phyloP scores from a whole-genome alignment of 2,113 vertebrate species.

The Phocoena sinus region DNA sequence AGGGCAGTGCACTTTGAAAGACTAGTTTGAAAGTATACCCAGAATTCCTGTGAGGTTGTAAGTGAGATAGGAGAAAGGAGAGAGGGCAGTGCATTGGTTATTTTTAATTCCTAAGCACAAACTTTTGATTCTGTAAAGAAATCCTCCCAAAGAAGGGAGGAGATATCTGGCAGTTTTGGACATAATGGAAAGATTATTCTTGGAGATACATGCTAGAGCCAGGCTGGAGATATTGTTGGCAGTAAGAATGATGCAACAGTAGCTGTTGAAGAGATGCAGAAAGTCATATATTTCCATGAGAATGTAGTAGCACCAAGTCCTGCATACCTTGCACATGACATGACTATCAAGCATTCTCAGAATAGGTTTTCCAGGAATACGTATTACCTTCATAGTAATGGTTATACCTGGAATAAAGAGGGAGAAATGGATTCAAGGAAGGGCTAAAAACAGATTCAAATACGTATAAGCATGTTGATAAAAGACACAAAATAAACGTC shows the following conservation, averaged over 20 bases:
- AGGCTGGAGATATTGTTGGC: neutral
- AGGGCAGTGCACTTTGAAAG: neutral
- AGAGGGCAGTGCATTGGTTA: neutral
- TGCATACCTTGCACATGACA: fast-evolving
- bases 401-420: neutral
- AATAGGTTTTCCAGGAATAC: neutral
- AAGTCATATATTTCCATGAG: neutral
- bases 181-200: neutral
- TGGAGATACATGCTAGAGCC: neutral
- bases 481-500: neutral
- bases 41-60: neutral
- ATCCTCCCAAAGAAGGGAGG: neutral
- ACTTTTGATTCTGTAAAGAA: neutral
- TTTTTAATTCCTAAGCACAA: neutral
- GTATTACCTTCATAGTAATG: neutral
- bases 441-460: neutral
- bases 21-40: neutral
- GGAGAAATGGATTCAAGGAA: neutral
- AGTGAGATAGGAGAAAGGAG: neutral
- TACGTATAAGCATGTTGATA: neutral
- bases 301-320: neutral
- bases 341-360: neutral
- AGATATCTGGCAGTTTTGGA: neutral
- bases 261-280: neutral
- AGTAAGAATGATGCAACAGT: neutral